A percentile compares a stretch with the other conserved stretches of the same genome.
Conservation (phyloP, 2,888 invertebrate species). For the Mimumesa dahlbomi region DNA sequence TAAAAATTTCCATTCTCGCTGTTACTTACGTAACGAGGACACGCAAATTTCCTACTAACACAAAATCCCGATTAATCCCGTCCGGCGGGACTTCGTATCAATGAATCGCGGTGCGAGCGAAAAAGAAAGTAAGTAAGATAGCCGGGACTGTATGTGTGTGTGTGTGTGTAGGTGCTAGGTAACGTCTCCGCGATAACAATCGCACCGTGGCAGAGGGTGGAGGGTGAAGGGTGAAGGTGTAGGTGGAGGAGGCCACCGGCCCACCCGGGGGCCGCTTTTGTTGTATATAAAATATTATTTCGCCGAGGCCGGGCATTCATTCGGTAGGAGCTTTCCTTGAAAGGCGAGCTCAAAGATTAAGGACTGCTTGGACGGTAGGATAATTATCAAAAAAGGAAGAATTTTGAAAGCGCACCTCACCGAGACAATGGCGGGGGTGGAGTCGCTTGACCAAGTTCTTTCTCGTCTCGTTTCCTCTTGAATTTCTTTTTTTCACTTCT, state of each 20-base stretch:
- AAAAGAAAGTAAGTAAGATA: slow-evolving; percentile 35
- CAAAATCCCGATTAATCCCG: slow-evolving; percentile 37
- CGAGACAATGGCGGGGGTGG: slow-evolving; percentile 70
- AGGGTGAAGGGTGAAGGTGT: slow-evolving; percentile 37
- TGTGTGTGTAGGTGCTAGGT: slow-evolving; percentile 60
- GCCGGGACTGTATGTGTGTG: slow-evolving; percentile 40
- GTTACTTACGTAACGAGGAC: too few relatives aligned
- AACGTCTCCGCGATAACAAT: slow-evolving; percentile 73
- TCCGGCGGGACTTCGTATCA: slow-evolving; percentile 21
- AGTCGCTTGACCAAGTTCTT: slow-evolving; percentile 41
- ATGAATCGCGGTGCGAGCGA: slow-evolving; percentile 19
- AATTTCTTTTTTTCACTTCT: too few relatives aligned
- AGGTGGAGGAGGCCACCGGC: slow-evolving; percentile 26
- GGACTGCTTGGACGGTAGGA: slow-evolving; percentile 72
- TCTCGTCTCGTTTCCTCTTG: slow-evolving; percentile 10
- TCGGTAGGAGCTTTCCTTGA: slow-evolving; percentile 70
- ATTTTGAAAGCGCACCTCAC: slow-evolving; percentile 71
- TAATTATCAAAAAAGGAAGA: slow-evolving; percentile 77
- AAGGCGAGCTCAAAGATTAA: slow-evolving; percentile 74
- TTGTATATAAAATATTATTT: slow-evolving; percentile 78
- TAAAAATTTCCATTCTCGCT: too few relatives aligned
- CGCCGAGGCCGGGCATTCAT: slow-evolving; percentile 73
- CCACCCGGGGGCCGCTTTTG: slow-evolving; percentile 64
- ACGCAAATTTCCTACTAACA: not conserved
- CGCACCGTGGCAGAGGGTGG: slow-evolving; percentile 49